Percentiles rank a stretch among this genome's conserved stretches.
These are phyloP conservation scores for Oligia strigilis DNA, from an alignment of 2,888 invertebrate species.

Conservation along the genomic window DNA sequence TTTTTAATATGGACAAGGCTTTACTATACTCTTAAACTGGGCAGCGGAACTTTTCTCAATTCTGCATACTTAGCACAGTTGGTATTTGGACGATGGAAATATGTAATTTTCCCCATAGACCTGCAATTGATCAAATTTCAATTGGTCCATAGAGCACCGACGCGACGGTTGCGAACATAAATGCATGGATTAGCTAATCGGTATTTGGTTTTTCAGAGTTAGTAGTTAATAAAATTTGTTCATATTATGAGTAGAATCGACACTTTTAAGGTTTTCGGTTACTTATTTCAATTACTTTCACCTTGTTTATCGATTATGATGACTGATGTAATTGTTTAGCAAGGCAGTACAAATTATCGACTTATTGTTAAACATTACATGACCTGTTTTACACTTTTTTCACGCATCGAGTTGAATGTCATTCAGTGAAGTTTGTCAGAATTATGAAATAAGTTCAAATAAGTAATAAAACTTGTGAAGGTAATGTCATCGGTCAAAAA, in stretches of 20 bases:
- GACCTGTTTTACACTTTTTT: constrained; percentile 45
- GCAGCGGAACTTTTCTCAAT: too few relatives aligned
- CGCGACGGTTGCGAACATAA: background rate
- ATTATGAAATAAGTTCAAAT: constrained; percentile 2
- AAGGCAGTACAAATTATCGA: constrained; percentile 50
- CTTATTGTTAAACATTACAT: constrained; percentile 48
- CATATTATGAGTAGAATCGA: background rate
- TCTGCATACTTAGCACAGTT: too few relatives aligned
- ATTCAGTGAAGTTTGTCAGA: constrained; percentile 10
- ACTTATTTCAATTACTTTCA: background rate
- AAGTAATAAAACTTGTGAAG: constrained; percentile 1
- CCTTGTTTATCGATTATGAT: constrained; percentile 37
- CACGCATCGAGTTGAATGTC: constrained; percentile 27
- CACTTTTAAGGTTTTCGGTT: background rate
- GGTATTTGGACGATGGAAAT: too few relatives aligned
- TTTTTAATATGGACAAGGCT: too few relatives aligned
- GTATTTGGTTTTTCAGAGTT: background rate
- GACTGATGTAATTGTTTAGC: constrained; percentile 34
- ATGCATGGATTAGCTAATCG: background rate
- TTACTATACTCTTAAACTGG: too few relatives aligned
- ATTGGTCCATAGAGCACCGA: too few relatives aligned
- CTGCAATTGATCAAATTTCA: too few relatives aligned
- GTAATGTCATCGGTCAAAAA: background rate
- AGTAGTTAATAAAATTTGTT: background rate
- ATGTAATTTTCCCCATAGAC: too few relatives aligned